Evolutionary conservation across 92 coral and sea anemone species (phyloP), one percentile per base, ranked within the genome.

Genomic region (Epizoanthus ramosus): DNA sequence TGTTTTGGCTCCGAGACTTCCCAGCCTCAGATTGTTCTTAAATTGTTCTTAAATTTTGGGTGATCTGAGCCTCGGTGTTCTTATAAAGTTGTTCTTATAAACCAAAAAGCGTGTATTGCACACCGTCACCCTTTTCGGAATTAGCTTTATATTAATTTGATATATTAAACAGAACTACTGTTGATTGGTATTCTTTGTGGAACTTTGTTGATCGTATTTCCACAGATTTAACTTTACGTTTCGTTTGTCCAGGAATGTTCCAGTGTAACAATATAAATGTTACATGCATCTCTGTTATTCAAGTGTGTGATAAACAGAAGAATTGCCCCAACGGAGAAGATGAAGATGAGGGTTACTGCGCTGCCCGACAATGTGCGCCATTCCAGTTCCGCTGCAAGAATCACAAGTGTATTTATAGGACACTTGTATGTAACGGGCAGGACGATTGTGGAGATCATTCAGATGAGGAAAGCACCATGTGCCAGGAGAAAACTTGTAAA

Each of bases 371-470:
- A 33, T 96, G 99, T 57, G 73, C 86, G 0, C 75, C 88, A 6
- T 90, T 87, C 76, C 90, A 96, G 74, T 94, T 90, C 75, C 91
- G 92, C 64, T 96, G 99, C 66, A 79, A 83, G 13, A 94, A 96
- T 82, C 79, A 69, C 22, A 85, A 87, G 9, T 96, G 99, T 63
- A 70, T 96, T n/a, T 92, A 71, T 65, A 74, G 77, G 37, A 77
- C 86, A 31, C 90, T 69, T 10, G 80, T 84, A 16, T 96, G 99
- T 67, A 86, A 96, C 71, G 93, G 95, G 0, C 24, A 73, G 17
- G 60, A 91, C 43, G 97, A 96, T 72, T 96, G 99, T 43, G 84
- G 82, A 1, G 99, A 94, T 66, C 61, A 81, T 41, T 90, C 97
- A 0, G 99, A 96, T 41, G 99, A 96, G 75, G 72, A 50, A 14